These are phyloP conservation scores for Cheilosia vernalis DNA, from an alignment of 2,888 invertebrate genomes.

Conservation along the genomic window DNA sequence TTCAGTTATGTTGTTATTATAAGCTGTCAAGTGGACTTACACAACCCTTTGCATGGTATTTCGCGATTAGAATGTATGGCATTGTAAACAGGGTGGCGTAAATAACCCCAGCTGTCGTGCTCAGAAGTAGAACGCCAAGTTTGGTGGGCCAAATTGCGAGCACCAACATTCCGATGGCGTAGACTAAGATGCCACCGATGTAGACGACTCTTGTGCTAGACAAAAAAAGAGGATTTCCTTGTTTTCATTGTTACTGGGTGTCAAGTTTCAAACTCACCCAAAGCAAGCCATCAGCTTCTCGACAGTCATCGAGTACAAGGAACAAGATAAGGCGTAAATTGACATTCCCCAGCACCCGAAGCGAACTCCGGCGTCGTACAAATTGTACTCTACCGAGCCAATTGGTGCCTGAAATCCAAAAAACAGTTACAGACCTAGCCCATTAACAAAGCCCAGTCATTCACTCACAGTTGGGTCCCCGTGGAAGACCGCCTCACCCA, in stretches of 20 bases:
- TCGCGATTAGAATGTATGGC: slow-evolving; percentile 83
- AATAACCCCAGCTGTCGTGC: slow-evolving; percentile 82
- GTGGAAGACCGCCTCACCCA: slow-evolving; percentile 86
- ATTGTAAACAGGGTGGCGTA: slow-evolving; percentile 84
- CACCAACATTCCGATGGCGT: slow-evolving; percentile 83
- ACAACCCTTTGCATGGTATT: slow-evolving; percentile 83
- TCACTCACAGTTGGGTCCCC: slow-evolving; percentile 84
- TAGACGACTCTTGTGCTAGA: slow-evolving; percentile 81
- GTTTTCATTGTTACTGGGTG: no score
- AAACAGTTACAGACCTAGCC: neutral
- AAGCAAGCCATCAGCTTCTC: slow-evolving; percentile 82
- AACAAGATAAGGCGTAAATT: slow-evolving; percentile 83
- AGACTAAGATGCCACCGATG: slow-evolving; percentile 82
- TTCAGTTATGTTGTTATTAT: neutral
- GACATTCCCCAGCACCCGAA: slow-evolving; percentile 84
- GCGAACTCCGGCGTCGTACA: slow-evolving; percentile 82
- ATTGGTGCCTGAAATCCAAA: slow-evolving; percentile 77
- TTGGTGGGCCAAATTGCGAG: slow-evolving; percentile 83
- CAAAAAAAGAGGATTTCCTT: neutral
- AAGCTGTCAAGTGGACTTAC: slow-evolving; percentile 78
- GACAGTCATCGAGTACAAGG: slow-evolving; percentile 82
- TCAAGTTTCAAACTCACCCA: slow-evolving; percentile 78
- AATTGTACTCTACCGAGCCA: slow-evolving; percentile 76
- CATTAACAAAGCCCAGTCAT: slow-evolving; percentile 1
- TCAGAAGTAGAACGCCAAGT: slow-evolving; percentile 82